Conservation (phyloP, 2,113 vertebrate species). For the Passer domesticus region DNA sequence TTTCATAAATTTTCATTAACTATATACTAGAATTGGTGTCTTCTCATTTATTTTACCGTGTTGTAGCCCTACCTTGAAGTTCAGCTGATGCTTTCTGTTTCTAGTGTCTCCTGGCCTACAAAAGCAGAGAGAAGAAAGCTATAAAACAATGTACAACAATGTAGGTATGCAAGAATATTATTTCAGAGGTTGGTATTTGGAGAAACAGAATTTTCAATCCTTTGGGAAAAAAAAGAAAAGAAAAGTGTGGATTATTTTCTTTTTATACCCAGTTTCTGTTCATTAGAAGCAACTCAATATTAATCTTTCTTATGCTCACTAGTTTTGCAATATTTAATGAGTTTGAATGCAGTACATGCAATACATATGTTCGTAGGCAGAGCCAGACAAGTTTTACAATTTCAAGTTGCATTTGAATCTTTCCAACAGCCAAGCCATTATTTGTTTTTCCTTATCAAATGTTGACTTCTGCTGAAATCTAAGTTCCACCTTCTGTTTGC, state of each 20-base stretch:
- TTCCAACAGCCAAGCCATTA: not conserved
- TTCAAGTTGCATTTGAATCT: not conserved
- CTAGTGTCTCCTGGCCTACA: not conserved
- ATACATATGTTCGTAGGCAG: not conserved
- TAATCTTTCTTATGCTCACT: not conserved
- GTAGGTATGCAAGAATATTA: not conserved
- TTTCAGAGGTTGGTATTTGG: not conserved
- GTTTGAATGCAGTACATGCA: not conserved
- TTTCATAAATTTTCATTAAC: not conserved
- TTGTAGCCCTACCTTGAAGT: not conserved
- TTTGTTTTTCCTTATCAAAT: not conserved
- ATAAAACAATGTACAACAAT: not conserved
- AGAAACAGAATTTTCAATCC: not conserved
- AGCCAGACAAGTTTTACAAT: not conserved
- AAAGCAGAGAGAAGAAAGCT: not conserved
- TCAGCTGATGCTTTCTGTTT: not conserved
- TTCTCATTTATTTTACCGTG: not conserved
- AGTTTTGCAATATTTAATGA: not conserved
- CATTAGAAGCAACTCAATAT: not conserved
- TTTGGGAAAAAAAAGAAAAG: not conserved
- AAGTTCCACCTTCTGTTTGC: not conserved
- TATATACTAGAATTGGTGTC: not conserved
- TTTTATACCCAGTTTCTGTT: not conserved
- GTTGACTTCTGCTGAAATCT: not conserved
- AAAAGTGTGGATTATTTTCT: rapidly evolving